Base-by-base conservation (phyloP, 2,797 vertebrate species). In the Microhierax caerulescens region DNA sequence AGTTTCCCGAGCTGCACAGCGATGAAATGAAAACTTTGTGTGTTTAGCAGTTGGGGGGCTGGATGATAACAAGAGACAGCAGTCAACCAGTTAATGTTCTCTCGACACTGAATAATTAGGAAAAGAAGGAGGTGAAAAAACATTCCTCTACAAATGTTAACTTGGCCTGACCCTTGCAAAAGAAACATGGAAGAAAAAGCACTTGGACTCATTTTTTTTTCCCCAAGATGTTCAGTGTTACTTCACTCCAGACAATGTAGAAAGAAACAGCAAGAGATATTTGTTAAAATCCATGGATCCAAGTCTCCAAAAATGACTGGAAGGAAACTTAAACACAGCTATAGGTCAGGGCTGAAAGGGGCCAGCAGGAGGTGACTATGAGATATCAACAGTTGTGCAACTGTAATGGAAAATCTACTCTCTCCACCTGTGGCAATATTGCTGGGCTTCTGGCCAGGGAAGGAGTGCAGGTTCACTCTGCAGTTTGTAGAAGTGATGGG, bases 111-210 rank as follows among this genome's bases (percentile, higher is more conserved):
- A 81, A 76, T 75, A 91, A 82, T 72, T 77, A 73, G 41, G 27
- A 81, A 85, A 88, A 13, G 32, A 93, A 54, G 50, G 22, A 45
- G 48, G 25, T 60, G 19, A 39, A 76, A 80, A 74, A 92, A 12
- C 32, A 69, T 68, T 95, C 63, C 72, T 95, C 50, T 94, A 61
- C 50, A 94, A 94, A 90, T 60, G 53, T 53, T 83, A 87, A 93
- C 68, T 76, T 24, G 11, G 22, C 50, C 59, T 48, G 50, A 75
- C 39, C 32, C 21, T 93, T 79, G n/a, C 67, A 48, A 93, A 75
- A 54, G 39, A 92, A 43, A 19, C 9, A 14, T 24, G 43, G 45
- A 85, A 51, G 16, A 76, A 70, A 84, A 91, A n/a, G 28, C 9
- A 25, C 19, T 69, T 36, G 45, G 14, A 53, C 37, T 81, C 2